Evolutionary conservation across 2,797 vertebrate species (phyloP), one percentile per base, ranked within the genome.

Genomic region (Sebastes iracundus): DNA sequence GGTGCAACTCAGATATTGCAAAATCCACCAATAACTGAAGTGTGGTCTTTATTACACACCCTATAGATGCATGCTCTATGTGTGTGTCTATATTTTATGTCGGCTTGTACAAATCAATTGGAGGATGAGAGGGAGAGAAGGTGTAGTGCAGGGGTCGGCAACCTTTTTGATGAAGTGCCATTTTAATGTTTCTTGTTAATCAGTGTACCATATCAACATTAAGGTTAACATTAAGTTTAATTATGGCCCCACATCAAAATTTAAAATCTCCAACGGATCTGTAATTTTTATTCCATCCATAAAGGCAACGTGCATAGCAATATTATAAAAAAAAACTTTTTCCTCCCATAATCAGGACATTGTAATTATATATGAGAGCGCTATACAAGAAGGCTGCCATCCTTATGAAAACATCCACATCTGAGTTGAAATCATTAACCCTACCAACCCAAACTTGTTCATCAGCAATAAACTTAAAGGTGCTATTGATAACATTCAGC

Each of bases 81-180:
- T 18, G n/a, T 71, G n/a, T 16, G 11, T 4, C 20, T 52, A 2
- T 58, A 46, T 25, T 55, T 35, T 58, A n/a, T 77, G 30, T 63
- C 46, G 30, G 12, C 52, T 67, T 53, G 5, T 63, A 14, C 32
- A 81, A 75, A 75, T 78, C 58, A 75, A 11, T 55, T 5, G 58
- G 72, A 79, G n/a, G 53, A 46, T 72, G 52, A 79, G 7, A 55
- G 53, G 49, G 73, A 42, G 55, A 60, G 32, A 59, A 63, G 18
- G 42, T 18, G 49, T 52, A 52, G 8, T n/a, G 49, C 49, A n/a
- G 18, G 49, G 18, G 49, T 53, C 20, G 20, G 49, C 49, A 53
- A 53, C 49, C 49, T 53, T 53, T 53, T 53, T 53, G 4, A 53
- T 53, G 49, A 53, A 22, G 49, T 53, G 49, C 9, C 20, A 53